Evolutionary conservation across 2,113 vertebrate species (phyloP).

Genomic region (Gasterosteus nipponicus): DNA sequence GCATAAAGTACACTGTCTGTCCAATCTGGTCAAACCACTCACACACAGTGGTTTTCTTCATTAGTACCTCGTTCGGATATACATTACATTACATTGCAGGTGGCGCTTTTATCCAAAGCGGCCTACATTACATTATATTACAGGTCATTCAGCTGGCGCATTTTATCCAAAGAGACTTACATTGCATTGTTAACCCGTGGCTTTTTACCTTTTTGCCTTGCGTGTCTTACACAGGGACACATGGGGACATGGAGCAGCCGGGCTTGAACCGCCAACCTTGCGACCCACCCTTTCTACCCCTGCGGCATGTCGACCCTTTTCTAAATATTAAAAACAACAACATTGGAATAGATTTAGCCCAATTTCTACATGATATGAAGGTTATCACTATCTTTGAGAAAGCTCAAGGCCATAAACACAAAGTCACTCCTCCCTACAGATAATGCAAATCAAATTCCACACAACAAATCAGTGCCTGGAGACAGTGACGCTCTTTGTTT

Average conservation of each 20-base stretch:
- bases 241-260: no score
- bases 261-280: no score
- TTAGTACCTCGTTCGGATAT: not conserved
- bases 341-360: not conserved
- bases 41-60: not conserved
- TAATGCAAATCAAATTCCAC: not conserved
- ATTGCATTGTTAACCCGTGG: no score
- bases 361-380: not conserved
- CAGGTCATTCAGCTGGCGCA: no score
- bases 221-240: no score
- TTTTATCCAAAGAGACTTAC: no score
- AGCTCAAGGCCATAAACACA: constrained; percentile 1
- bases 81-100: not conserved
- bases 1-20: not conserved
- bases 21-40: not conserved
- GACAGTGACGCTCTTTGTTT: constrained; percentile 22
- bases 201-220: no score
- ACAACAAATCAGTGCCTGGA: constrained; percentile 7
- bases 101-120: no score
- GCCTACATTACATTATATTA: no score
- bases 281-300: no score
- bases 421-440: constrained; percentile 6
- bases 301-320: no score
- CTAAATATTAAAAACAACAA: not conserved
- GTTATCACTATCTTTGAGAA: not conserved